These are phyloP conservation scores for Hyposoter didymator DNA, from an alignment of 2,888 invertebrate genomes.

Conservation along the genomic window DNA sequence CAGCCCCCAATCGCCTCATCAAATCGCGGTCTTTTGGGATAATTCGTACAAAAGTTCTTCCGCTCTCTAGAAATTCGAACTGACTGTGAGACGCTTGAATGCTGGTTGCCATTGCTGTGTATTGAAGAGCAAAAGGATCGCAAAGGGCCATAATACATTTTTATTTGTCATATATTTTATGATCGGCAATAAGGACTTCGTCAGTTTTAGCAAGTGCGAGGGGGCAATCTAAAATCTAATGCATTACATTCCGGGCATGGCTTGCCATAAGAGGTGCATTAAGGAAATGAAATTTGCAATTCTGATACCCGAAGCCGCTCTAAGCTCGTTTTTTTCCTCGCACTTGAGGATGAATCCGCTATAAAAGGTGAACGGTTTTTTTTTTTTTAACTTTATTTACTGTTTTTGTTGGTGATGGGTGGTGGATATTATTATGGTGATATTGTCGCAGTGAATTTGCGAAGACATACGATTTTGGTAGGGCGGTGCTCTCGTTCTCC, in stretches of 20 bases:
- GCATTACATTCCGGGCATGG: constrained; percentile 8
- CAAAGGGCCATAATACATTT: not conserved
- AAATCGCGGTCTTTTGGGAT: not conserved
- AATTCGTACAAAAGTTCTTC: not conserved
- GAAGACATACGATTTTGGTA: not conserved
- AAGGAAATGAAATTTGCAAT: constrained; percentile 81
- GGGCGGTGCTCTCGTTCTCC: not conserved
- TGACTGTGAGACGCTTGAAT: not conserved
- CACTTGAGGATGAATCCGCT: constrained; percentile 35
- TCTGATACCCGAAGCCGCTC: constrained; percentile 70
- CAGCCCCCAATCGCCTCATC: not conserved
- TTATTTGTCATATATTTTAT: constrained; percentile 19
- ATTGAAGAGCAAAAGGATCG: not conserved
- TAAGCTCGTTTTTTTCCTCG: constrained; percentile 57
- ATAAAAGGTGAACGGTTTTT: constrained; percentile 66
- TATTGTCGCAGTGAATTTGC: not conserved
- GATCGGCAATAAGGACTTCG: constrained; percentile 25
- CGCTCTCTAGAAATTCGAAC: not conserved
- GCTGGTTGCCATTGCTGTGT: not conserved
- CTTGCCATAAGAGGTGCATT: constrained; percentile 73
- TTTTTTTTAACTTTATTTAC: constrained; percentile 52
- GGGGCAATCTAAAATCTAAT: constrained; percentile 15
- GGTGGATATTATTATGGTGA: not conserved
- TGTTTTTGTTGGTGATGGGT: constrained; percentile 67
- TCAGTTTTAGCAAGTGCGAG: constrained; percentile 4